Base-by-base conservation (phyloP, 2,113 vertebrate genomes). In the Python bivittatus region DNA sequence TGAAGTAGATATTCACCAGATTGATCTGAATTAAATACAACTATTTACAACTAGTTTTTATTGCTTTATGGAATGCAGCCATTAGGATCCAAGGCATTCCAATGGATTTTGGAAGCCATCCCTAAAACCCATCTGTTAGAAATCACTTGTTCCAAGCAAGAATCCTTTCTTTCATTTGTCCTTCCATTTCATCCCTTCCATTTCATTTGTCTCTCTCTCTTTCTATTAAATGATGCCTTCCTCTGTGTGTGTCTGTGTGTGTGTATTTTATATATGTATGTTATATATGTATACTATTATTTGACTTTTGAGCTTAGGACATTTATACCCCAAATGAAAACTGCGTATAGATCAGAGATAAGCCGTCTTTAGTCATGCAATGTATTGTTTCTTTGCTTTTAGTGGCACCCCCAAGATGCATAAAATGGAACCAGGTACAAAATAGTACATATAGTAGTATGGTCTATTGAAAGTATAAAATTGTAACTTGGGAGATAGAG, bases 111-210 rank as follows among this genome's bases (percentile, higher is more conserved):
- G 48, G 48, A 85, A 54, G 4, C 0, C 0, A 23, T 61, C 87
- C 33, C 2, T 0, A 79, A 84, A 54, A 84, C 0, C 84, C 23
- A 88, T 92, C 15, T 88, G 13, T 54, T 86, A 92, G 29, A 2
- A 89, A 22, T 33, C 23, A 13, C 57, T 79, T 0, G 10, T 52
- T 53, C 1, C 1, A 84, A 92, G 52, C 33, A 83, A 88, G 90
- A 93, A 1, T 6, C n/a, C 0, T 0, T 22, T 42, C n/a, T 79
- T 86, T 58, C 72, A 1, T 92, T 91, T 12, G 0, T 53, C 0
- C 56, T 29, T 52, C 0, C 29, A n/a, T n/a, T 11, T 5, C 0
- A 1, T 11, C 10, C 0, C 60, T 4, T 9, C 60, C 7, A n/a
- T n/a, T n/a, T n/a, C n/a, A n/a, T n/a, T n/a, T 10, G 1, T 6